These are phyloP conservation scores for Stichodactyla helianthus DNA, from an alignment of 64 coral and sea anemone genomes.

Conservation along the genomic window DNA sequence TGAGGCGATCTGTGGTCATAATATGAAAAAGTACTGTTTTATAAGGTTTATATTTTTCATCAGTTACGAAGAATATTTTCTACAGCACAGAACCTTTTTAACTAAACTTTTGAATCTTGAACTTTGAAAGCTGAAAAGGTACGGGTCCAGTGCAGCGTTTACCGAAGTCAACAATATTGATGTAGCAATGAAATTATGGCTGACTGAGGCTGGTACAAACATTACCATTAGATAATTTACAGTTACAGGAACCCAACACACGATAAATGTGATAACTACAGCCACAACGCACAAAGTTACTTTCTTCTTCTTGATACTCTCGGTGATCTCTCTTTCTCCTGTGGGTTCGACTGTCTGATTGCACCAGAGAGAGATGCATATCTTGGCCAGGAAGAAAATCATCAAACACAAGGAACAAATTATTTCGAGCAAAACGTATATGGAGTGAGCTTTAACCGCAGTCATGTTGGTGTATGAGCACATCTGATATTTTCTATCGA, in stretches of 20 bases:
- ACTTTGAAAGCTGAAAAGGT: slow-evolving; percentile 4
- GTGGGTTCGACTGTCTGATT: background rate
- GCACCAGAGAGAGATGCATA: background rate
- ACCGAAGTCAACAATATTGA: background rate
- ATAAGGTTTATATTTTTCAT: no score
- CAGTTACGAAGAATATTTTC: no score
- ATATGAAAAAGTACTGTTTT: no score
- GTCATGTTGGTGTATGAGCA: background rate
- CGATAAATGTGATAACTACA: background rate
- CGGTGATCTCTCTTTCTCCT: no score
- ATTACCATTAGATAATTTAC: background rate
- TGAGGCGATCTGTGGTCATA: no score
- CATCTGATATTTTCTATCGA: background rate
- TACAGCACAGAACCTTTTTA: no score
- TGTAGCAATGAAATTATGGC: background rate
- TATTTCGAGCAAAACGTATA: background rate
- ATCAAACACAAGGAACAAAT: background rate
- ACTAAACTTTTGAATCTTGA: background rate
- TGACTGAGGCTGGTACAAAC: no score
- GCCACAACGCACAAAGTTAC: background rate
- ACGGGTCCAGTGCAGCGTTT: background rate
- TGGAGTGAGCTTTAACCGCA: background rate
- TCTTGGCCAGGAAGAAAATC: background rate
- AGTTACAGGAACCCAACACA: background rate
- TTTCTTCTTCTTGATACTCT: background rate